Base-by-base conservation (phyloP, 1,140 invertebrate species). In the Lepeophtheirus salmonis region DNA sequence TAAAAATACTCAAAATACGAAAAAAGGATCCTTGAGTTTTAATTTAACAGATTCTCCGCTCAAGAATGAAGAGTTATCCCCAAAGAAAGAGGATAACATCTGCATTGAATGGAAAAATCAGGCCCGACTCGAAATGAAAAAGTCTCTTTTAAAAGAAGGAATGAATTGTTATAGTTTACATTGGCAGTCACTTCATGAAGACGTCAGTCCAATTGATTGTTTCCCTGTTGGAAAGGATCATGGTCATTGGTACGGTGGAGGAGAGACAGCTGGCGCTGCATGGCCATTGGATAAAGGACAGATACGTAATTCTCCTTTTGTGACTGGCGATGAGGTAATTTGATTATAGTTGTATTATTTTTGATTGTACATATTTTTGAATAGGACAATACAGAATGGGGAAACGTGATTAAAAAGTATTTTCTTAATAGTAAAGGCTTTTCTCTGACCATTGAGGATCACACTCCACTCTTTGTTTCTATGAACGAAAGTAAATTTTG, bases 211-310 rank as follows among this genome's bases (percentile, higher is more conserved):
- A 13, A 57, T 41, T 13, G 55, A 57, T 25, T 57, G 55, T 41
- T 57, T 57, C 55, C 26, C 55, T 2, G 22, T 30, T 16, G 55
- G 25, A 16, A 25, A 41, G 26, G 21, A 21, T 54, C 55, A 57
- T 23, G 59, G 59, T n/a, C 49, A 61, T 18, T 61, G 59, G 59
- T 61, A 61, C 54, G 59, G 59, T 14, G 59, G 59, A 16, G 59
- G 59, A 22, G 59, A 61, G 21, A 61, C 41, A 2, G 17, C 50
- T 2, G 13, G 18, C 14, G 22, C 14, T 13, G 21, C 48, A 14
- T 61, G 59, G 59, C 59, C 59, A 14, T 23, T 61, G 17, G 59
- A 61, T 13, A 56, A 61, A 22, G 59, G 49, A n/a, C 49, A 30
- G 17, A 61, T 56, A n/a, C 21, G 25, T n/a, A 25, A 41, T 14